Evolutionary conservation across 2,888 invertebrate genomes (phyloP).

Genomic region (Polydrusus cervinus): DNA sequence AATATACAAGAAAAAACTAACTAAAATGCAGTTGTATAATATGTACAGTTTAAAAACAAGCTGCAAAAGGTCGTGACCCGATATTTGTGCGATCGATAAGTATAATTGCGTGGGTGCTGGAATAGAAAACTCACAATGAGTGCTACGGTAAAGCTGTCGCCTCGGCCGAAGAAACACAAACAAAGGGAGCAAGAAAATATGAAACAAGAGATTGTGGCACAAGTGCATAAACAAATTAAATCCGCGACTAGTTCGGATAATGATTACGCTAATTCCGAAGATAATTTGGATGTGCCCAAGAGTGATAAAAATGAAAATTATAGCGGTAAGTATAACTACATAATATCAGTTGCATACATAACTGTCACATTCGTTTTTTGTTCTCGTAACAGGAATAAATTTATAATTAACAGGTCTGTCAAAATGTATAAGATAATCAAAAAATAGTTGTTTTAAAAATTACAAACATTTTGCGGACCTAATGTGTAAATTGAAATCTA

Average conservation of each 20-base stretch:
- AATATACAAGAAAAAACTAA: neutral
- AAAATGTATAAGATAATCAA: too few species aligned
- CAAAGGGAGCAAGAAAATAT: constrained; percentile 67
- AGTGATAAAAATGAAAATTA: constrained; percentile 63
- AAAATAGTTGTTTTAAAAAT: too few species aligned
- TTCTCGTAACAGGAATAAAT: too few species aligned
- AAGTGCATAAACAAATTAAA: constrained; percentile 68
- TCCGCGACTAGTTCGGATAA: constrained; percentile 66
- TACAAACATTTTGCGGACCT: too few species aligned
- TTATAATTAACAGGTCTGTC: too few species aligned
- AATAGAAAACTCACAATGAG: constrained; percentile 46
- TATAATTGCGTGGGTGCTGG: constrained; percentile 29
- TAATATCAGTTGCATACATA: neutral
- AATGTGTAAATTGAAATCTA: too few species aligned
- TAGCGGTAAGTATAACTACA: constrained; percentile 47
- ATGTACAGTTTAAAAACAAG: constrained; percentile 14
- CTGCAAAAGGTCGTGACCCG: constrained; percentile 41
- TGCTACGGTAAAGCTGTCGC: constrained; percentile 59
- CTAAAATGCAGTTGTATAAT: constrained; percentile 4
- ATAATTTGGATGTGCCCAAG: constrained; percentile 56
- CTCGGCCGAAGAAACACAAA: constrained; percentile 65
- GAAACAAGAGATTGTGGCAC: constrained; percentile 69
- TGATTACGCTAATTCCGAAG: constrained; percentile 58
- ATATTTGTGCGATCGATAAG: constrained; percentile 25
- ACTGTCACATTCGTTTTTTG: neutral